Evolutionary conservation across 1,140 invertebrate species (phyloP).

Genomic region (Hypsibius dujardini): DNA sequence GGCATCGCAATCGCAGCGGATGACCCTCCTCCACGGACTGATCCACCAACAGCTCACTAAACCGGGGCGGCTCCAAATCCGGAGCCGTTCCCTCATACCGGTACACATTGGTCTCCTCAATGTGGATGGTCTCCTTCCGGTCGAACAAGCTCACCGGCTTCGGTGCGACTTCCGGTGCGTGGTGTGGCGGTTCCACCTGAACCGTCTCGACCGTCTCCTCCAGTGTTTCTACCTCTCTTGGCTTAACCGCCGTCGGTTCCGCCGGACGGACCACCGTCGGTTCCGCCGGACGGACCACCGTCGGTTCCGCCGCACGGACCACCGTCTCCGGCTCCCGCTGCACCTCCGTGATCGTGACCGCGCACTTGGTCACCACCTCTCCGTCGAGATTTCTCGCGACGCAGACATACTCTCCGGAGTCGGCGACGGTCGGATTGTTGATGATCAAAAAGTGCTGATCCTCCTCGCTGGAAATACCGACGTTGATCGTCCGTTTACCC

Average conservation of each 20-base stretch:
- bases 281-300: background rate
- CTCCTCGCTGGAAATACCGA: background rate
- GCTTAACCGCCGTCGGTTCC: background rate
- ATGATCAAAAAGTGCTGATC: background rate
- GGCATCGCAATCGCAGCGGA: background rate
- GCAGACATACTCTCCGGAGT: constrained; percentile 15
- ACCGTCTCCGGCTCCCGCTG: background rate
- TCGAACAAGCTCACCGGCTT: background rate
- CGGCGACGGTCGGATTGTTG: background rate
- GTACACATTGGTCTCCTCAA: constrained; percentile 6
- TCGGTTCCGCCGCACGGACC: background rate
- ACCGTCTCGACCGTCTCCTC: constrained; percentile 6
- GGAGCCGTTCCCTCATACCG: background rate
- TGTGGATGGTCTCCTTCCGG: background rate
- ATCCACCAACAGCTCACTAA: constrained; percentile 2
- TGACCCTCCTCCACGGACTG: constrained; percentile 1
- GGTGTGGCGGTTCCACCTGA: background rate
- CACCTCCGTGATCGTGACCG: background rate
- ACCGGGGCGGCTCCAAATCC: background rate
- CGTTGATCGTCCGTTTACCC: background rate
- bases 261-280: background rate
- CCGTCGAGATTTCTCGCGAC: background rate
- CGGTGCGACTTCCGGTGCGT: background rate
- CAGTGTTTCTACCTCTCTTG: background rate
- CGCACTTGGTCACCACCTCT: background rate